phyloP scores from a whole-genome alignment of 2,888 invertebrate genomes.

The Ormia ochracea region DNA sequence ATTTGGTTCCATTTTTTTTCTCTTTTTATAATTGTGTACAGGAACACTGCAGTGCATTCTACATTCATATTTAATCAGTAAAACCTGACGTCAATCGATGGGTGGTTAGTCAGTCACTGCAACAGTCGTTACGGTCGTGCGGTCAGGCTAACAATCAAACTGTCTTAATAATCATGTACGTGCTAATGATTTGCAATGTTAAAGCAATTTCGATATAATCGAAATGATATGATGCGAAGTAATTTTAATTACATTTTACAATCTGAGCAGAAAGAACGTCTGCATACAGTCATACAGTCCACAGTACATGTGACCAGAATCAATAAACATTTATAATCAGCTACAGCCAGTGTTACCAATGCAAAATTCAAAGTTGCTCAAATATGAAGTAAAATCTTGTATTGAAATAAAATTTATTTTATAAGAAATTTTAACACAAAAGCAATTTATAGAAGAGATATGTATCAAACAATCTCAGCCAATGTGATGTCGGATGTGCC shows the following conservation, averaged over 20 bases:
- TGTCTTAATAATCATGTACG: slow-evolving; percentile 45
- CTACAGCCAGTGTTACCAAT: too few relatives aligned
- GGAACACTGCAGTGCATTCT: background rate
- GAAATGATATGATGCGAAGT: slow-evolving; percentile 53
- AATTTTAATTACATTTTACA: slow-evolving; percentile 54
- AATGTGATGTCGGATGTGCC: too few relatives aligned
- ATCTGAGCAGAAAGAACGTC: slow-evolving; percentile 7
- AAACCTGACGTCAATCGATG: background rate
- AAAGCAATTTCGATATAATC: slow-evolving; percentile 50
- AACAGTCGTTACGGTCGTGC: background rate
- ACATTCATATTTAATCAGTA: background rate
- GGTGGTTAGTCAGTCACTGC: background rate
- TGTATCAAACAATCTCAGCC: too few relatives aligned
- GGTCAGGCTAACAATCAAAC: background rate
- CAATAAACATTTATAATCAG: slow-evolving; percentile 45
- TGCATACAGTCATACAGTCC: background rate
- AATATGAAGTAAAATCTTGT: too few relatives aligned
- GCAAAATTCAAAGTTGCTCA: too few relatives aligned
- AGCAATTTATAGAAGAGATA: too few relatives aligned
- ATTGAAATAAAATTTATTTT: too few relatives aligned
- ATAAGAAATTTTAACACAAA: too few relatives aligned
- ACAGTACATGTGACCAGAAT: background rate
- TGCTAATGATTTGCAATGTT: slow-evolving; percentile 45
- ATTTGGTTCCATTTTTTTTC: background rate
- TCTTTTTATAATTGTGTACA: background rate